Conservation (phyloP, 2,888 invertebrate species). For the Acheta domesticus region DNA sequence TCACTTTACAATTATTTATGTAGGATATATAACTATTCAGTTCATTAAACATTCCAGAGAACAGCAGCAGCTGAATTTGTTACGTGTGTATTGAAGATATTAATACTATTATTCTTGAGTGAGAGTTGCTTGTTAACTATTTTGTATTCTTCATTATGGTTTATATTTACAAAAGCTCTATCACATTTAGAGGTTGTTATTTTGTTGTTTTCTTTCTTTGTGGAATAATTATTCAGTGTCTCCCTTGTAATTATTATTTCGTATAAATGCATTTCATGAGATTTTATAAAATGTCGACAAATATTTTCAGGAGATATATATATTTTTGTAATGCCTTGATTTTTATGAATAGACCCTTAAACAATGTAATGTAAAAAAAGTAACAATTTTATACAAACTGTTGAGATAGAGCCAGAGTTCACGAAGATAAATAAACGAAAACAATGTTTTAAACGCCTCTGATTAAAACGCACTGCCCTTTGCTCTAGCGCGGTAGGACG, state of each 20-base stretch:
- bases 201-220: neutral
- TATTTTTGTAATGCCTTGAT: conserved; percentile 9
- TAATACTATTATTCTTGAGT: neutral
- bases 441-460: neutral
- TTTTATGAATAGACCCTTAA: conserved; percentile 7
- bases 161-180: conserved; percentile 11
- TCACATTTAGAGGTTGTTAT: neutral
- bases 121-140: conserved; percentile 10
- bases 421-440: neutral
- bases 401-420: conserved; percentile 18
- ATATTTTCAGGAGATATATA: neutral
- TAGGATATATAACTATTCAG: neutral
- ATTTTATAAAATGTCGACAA: conserved; percentile 18
- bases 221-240: neutral
- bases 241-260: neutral
- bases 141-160: conserved; percentile 18
- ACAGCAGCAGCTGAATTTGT: neutral
- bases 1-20: too few species aligned
- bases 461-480: neutral
- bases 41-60: neutral
- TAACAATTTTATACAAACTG: conserved; percentile 18
- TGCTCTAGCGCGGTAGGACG: neutral
- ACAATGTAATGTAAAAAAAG: conserved; percentile 18
- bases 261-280: conserved; percentile 3
- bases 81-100: neutral